Evolutionary conservation across 2,113 vertebrate species (phyloP).

Genomic region (Ardeotis arabs): DNA sequence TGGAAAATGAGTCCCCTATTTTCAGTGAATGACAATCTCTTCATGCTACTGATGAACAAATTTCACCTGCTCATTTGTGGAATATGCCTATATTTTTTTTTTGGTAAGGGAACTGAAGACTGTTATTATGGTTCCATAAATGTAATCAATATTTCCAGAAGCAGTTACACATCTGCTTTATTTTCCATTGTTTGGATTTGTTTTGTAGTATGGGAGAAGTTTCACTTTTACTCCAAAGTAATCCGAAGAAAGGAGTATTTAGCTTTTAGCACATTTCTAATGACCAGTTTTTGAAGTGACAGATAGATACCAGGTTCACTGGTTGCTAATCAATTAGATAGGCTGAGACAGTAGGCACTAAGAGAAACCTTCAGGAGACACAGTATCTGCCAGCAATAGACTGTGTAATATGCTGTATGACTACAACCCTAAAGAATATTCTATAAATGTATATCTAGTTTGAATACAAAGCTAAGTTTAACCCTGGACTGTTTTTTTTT

Average conservation of each 20-base stretch:
- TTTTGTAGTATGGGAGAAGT: not conserved
- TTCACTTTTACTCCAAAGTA: not conserved
- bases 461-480: slow-evolving; percentile 14
- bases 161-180: not conserved
- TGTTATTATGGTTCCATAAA: not conserved
- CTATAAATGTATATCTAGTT: not conserved
- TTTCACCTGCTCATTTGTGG: not conserved
- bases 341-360: not conserved
- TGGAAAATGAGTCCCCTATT: not conserved
- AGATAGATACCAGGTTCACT: not conserved
- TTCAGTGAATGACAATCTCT: not conserved
- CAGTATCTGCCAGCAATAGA: not conserved
- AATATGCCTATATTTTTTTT: not conserved
- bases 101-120: not conserved
- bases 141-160: not conserved
- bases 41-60: not conserved
- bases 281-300: not conserved
- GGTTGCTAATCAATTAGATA: not conserved
- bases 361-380: slow-evolving; percentile 4
- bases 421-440: slow-evolving; percentile 36
- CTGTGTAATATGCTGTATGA: not conserved
- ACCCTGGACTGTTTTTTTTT: not conserved
- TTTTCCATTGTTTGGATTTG: not conserved
- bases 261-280: not conserved
- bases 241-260: not conserved